Evolutionary conservation across 2,113 vertebrate species (phyloP), one percentile per base, ranked within the genome.

Genomic region (Grammomys dolichurus): DNA sequence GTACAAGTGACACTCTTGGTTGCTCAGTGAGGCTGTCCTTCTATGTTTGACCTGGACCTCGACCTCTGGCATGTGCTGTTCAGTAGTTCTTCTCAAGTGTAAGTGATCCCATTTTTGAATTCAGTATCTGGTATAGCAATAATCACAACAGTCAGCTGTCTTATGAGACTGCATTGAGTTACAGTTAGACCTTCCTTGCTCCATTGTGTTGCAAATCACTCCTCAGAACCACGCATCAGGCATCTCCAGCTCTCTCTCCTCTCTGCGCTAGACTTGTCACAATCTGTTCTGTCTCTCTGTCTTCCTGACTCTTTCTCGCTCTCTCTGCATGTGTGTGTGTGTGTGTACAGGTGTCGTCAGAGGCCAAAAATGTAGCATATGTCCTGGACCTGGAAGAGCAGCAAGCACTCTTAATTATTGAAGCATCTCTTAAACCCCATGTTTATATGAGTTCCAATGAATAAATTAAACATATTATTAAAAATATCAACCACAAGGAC

Each of bases 191-290:
- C 46, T 97, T 84, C 88, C 97, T 72, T 96, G 94, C 94, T 97
- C 97, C 97, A 97, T 97, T 7, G 94, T 94, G 92, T 58, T 48
- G 26, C 92, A 46, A 90, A 60, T 97, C 28, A 75, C 88, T 90
- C n/a, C 88, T 96, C 96, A 96, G 13, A 4, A n/a, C 6, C 12
- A 10, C 0, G 17, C 58, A 76, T 94, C 85, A 24, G 26, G 67
- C 96, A 97, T 97, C 90, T 87, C 97, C 80, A 1, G 48, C 58
- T 0, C 51, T 88, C 5, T 3, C 75, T 31, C 9, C 0, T 3
- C 36, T 95, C n/a, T n/a, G 85, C n/a, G 40, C 40, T 40, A 40
- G 40, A 40, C 40, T 40, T 40, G 40, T 40, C 40, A 40, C 40
- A 40, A 40, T 40, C 40, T 40, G 40, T 40, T 58, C 17, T 58